Evolutionary conservation across 1,140 invertebrate genomes (phyloP).

Genomic region (Theocolax elegans): DNA sequence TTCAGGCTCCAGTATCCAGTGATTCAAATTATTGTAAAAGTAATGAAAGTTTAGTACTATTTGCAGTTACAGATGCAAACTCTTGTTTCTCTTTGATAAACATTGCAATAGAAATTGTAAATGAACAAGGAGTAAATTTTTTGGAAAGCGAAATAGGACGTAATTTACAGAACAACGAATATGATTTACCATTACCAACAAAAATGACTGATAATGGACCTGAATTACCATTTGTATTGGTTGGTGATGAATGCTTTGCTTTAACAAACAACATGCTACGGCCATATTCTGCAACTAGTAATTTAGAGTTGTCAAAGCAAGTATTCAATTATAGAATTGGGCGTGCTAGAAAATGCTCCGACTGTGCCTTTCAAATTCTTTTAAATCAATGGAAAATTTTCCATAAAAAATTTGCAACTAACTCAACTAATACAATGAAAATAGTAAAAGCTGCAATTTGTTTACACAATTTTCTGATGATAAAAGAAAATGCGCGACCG

Average conservation of each 20-base stretch:
- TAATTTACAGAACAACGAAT: not conserved
- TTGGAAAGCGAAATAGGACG: not conserved
- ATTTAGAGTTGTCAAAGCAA: conserved; percentile 2
- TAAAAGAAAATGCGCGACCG: conserved; percentile 4
- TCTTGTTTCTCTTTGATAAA: conserved; percentile 11
- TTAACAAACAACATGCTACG: not conserved
- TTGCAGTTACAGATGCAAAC: conserved; percentile 4
- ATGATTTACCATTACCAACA: not conserved
- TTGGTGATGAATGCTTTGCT: not conserved
- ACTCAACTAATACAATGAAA: conserved; percentile 2
- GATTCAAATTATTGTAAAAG: not conserved
- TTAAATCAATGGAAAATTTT: conserved; percentile 16
- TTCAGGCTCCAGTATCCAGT: not conserved
- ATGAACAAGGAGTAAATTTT: not conserved
- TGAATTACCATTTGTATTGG: conserved; percentile 19
- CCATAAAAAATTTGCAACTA: conserved; percentile 18
- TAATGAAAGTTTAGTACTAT: not conserved
- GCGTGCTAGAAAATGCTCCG: not conserved
- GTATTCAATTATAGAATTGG: conserved; percentile 13
- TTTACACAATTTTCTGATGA: conserved; percentile 27
- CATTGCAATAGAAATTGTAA: not conserved
- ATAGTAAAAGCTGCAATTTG: conserved; percentile 2
- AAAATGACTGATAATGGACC: not conserved
- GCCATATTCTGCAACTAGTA: not conserved
- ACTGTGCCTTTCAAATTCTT: not conserved